Evolutionary conservation across 2,113 vertebrate species (phyloP), one percentile per base, ranked within the genome.

Genomic region (Scortum barcoo): DNA sequence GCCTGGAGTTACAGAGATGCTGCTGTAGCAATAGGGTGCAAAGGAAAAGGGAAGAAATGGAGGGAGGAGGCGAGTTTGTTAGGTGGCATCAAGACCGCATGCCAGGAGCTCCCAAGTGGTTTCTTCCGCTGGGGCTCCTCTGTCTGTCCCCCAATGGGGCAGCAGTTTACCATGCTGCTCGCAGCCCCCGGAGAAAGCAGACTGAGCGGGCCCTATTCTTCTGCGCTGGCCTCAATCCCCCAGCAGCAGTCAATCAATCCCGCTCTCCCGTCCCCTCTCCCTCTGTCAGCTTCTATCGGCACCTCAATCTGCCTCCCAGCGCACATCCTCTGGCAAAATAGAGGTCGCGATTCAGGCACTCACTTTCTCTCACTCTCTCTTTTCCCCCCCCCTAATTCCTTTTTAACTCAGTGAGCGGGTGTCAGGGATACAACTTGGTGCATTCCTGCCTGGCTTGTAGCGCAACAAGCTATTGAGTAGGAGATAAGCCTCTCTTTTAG

Each of bases 401-500:
- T 95, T 97, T 94, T 95, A 94, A 94, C 91, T 96, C 95, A 91
- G 96, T 90, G 90, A 91, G 91, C 96, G 96, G 97, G 96, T 97
- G 97, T 96, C 96, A 93, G 92, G 95, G 96, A 95, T 94, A 94
- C 96, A 93, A 95, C 95, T 94, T 92, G 93, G 95, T 96, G 96
- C 95, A 95, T 95, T 97, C 95, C 95, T 96, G 94, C 94, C 94
- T 92, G 88, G 95, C 97, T 96, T 97, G 96, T 96, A 96, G 96
- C 93, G 95, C 92, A 97, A 97, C 96, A 95, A 97, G 95, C 98
- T 96, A 97, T 99, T 99, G 97, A 98, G 96, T 83, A 95, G 89
- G 95, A 97, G 98, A 99, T 99, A 99, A 99, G 98, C 98, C 97
- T 97, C 97, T 97, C 97, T 98, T 95, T 98, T 97, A 97, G 97